Evolutionary conservation across 2,113 vertebrate species (phyloP).

Genomic region (Chaenogobius annularis): DNA sequence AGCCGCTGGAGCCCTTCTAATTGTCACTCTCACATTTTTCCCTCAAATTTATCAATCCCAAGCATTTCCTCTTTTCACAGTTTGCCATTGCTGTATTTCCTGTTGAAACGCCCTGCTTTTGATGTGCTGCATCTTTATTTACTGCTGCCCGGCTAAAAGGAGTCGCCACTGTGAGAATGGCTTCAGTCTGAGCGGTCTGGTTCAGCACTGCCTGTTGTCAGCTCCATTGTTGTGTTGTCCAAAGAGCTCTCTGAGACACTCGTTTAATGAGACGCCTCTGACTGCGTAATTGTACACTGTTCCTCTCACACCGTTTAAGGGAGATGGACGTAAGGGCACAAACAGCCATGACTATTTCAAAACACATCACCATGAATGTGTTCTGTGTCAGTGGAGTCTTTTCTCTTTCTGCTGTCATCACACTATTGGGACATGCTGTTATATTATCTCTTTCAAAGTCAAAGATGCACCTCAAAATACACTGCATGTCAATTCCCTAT

Average conservation of each 20-base stretch:
- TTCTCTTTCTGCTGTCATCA: slow-evolving; percentile 11
- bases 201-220: slow-evolving; percentile 37
- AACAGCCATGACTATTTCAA: slow-evolving; percentile 52
- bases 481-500: not conserved
- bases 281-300: slow-evolving; percentile 66
- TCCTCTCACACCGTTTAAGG: slow-evolving; percentile 55
- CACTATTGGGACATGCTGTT: not conserved
- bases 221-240: slow-evolving; percentile 56
- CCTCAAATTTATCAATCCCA: slow-evolving; percentile 28
- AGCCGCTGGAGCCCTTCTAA: slow-evolving; percentile 27
- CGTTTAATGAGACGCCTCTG: slow-evolving; percentile 64
- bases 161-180: slow-evolving; percentile 29
- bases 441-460: not conserved
- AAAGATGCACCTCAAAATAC: not conserved
- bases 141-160: slow-evolving; percentile 22
- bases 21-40: slow-evolving; percentile 23
- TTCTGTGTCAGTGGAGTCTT: slow-evolving; percentile 8
- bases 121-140: slow-evolving; percentile 25
- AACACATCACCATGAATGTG: slow-evolving; percentile 29
- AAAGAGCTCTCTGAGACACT: slow-evolving; percentile 50
- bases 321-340: slow-evolving; percentile 55
- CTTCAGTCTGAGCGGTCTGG: slow-evolving; percentile 27
- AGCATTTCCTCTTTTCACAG: slow-evolving; percentile 34
- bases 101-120: slow-evolving; percentile 33
- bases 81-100: slow-evolving; percentile 31